Evolutionary conservation across 1,140 invertebrate genomes (phyloP).

Genomic region (Tribolium castaneum): DNA sequence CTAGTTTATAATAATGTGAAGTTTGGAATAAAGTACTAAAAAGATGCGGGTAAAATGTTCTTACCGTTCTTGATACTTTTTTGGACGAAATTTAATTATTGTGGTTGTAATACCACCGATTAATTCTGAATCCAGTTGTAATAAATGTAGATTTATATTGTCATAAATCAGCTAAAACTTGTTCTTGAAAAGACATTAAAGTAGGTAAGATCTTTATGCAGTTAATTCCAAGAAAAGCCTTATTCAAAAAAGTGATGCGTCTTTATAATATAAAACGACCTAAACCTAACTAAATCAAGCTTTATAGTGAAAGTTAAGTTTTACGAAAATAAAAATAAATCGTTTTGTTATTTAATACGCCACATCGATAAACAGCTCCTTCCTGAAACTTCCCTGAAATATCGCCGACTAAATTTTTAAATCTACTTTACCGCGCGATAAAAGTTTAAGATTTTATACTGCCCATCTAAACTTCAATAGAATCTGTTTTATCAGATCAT

Average conservation of each 20-base stretch:
- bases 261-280: not conserved
- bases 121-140: not conserved
- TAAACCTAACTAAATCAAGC: not conserved
- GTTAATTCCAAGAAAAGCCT: not conserved
- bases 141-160: slow-evolving; percentile 4
- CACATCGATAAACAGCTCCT: not conserved
- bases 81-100: not conserved
- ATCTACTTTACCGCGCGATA: not conserved
- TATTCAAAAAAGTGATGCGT: not conserved
- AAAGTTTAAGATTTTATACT: not conserved
- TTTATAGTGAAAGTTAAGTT: not conserved
- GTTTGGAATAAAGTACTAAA: no score
- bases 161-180: not conserved
- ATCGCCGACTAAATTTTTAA: not conserved
- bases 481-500: not conserved
- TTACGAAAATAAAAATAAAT: not conserved
- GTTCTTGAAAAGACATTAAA: slow-evolving; percentile 4
- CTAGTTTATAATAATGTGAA: no score
- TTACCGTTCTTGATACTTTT: no score
- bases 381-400: not conserved
- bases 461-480: not conserved
- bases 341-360: not conserved
- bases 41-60: no score
- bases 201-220: not conserved
- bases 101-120: not conserved